These are phyloP conservation scores for Leptestheria dahalacensis DNA, from an alignment of 1,140 invertebrate genomes.

Conservation along the genomic window DNA sequence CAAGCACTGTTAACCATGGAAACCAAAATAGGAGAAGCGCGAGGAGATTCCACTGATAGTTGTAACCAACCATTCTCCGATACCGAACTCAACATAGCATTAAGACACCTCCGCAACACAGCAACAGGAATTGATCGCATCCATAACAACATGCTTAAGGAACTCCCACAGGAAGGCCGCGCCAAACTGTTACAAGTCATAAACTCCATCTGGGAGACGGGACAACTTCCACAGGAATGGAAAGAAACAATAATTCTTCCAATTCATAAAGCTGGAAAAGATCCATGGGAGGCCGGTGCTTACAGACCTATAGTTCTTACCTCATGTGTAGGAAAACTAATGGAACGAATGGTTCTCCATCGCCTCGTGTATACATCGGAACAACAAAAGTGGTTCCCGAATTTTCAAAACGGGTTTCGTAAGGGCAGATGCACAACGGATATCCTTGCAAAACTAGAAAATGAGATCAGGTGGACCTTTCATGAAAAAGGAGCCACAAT, in stretches of 20 bases:
- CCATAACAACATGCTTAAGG: not conserved
- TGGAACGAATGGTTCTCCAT: slow-evolving; percentile 16
- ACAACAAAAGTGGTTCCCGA: not conserved
- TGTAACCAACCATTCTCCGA: not conserved
- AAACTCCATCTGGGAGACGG: not conserved
- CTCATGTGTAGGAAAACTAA: slow-evolving; percentile 12
- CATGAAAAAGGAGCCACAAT: slow-evolving; percentile 23
- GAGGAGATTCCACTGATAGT: not conserved
- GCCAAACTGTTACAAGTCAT: not conserved
- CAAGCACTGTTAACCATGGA: not conserved
- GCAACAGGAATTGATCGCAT: not conserved
- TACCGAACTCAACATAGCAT: not conserved
- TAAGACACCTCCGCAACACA: not conserved
- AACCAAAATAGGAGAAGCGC: not conserved
- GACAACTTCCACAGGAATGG: slow-evolving; percentile 5
- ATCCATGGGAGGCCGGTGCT: not conserved
- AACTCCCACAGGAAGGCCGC: not conserved
- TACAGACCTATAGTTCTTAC: slow-evolving; percentile 17
- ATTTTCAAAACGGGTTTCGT: slow-evolving; percentile 23
- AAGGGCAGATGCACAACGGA: slow-evolving; percentile 24
- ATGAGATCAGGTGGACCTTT: slow-evolving; percentile 23
- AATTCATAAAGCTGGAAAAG: slow-evolving; percentile 17
- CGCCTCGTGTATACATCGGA: slow-evolving; percentile 5
- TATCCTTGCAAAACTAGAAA: slow-evolving; percentile 26
- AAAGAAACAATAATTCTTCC: slow-evolving; percentile 12